phyloP scores from a whole-genome alignment of 1,140 invertebrate species.

The Chironomus striatipennis region DNA sequence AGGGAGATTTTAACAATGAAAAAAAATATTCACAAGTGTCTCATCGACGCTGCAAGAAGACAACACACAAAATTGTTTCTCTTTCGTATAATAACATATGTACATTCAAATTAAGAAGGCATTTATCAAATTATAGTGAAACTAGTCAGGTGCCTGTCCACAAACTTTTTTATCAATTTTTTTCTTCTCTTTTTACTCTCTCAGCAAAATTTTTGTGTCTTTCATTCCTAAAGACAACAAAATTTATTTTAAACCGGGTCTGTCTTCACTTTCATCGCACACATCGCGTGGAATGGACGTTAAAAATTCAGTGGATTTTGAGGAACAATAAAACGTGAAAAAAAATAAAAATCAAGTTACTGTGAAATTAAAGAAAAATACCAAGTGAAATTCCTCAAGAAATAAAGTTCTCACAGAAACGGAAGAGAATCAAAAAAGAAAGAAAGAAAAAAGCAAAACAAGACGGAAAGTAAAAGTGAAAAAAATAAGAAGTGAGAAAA shows the following conservation, averaged over 20 bases:
- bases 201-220: neutral
- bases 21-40: no score
- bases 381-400: neutral
- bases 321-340: neutral
- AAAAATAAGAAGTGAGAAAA: constrained; percentile 15
- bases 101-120: constrained; percentile 13
- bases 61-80: neutral
- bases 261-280: neutral
- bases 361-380: neutral
- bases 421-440: neutral
- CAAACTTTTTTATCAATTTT: neutral
- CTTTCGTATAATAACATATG: constrained; percentile 15
- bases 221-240: neutral
- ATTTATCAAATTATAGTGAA: constrained; percentile 22
- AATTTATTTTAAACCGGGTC: neutral
- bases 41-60: no score
- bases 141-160: constrained; percentile 9
- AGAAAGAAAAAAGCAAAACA: no score
- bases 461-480: neutral
- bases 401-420: neutral
- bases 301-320: neutral
- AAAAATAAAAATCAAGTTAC: neutral
- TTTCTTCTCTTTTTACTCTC: neutral
- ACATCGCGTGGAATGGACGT: neutral
- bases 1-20: constrained; percentile 4